These are phyloP conservation scores for Brachyistius frenatus DNA, from an alignment of 2,113 vertebrate genomes.

Conservation along the genomic window DNA sequence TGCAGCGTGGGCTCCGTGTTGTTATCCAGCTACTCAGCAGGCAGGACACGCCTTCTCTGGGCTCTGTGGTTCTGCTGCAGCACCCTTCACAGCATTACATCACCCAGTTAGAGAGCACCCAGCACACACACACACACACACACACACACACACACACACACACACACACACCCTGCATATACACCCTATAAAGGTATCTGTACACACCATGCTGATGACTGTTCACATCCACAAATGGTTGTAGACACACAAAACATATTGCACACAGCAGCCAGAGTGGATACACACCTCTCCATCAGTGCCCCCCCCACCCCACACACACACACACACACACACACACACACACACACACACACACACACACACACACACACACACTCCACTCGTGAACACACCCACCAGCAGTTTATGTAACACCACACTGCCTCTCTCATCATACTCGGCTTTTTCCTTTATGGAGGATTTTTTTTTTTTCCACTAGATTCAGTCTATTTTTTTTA, in stretches of 20 bases:
- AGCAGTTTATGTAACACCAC: conserved; percentile 52
- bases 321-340: conserved; percentile 26
- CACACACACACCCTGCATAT: not conserved
- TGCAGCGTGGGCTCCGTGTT: conserved; percentile 65
- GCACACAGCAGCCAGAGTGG: not conserved
- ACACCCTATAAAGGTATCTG: not conserved
- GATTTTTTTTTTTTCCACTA: not conserved
- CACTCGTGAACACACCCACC: not conserved
- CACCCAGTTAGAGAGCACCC: conserved; percentile 69
- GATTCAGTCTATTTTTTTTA: not conserved
- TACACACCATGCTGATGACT: not conserved
- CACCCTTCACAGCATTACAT: conserved; percentile 80
- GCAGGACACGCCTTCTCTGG: conserved; percentile 74
- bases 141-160: conserved; percentile 5
- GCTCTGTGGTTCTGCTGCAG: conserved; percentile 77
- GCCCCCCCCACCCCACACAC: not conserved
- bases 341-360: conserved; percentile 38
- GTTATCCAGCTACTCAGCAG: conserved; percentile 75
- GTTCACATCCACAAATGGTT: not conserved
- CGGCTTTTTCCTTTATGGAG: not conserved
- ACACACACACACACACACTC: not conserved
- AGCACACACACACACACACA: conserved; percentile 50
- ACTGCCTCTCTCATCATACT: not conserved
- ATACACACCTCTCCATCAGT: not conserved
- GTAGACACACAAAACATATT: not conserved